These are phyloP conservation scores for Hypotaenidia okinawae DNA, from an alignment of 2,797 vertebrate genomes.

Conservation along the genomic window DNA sequence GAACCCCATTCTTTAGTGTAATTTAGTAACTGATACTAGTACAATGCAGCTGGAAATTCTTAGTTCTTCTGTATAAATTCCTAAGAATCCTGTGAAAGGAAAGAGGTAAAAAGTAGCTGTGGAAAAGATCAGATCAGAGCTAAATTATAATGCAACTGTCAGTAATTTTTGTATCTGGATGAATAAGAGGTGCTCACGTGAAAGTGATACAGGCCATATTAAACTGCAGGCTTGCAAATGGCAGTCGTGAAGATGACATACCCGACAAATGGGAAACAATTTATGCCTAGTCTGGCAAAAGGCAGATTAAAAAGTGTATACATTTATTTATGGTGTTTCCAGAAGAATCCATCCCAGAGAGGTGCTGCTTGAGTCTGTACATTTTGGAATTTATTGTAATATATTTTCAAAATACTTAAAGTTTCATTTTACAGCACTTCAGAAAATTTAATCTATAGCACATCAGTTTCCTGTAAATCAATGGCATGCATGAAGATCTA, in stretches of 20 bases:
- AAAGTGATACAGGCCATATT: not conserved
- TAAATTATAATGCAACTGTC: not conserved
- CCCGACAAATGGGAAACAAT: not conserved
- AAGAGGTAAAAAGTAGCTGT: not conserved
- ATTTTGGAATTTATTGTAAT: not conserved
- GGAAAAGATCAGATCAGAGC: not conserved
- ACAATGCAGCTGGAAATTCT: not conserved
- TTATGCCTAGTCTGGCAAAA: not conserved
- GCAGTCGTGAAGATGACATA: not conserved
- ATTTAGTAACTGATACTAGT: not conserved
- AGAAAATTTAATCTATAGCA: not conserved
- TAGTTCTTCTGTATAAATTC: not conserved
- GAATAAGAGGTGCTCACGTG: not conserved
- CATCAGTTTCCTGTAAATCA: not conserved
- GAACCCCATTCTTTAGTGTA: not conserved
- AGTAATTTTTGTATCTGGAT: not conserved
- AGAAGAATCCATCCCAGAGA: not conserved
- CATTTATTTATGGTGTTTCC: not conserved
- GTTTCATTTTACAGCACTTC: not conserved
- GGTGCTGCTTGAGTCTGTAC: not conserved
- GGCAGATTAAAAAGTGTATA: not conserved
- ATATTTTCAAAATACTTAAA: not conserved
- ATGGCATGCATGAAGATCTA: not conserved
- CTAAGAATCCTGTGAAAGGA: not conserved
- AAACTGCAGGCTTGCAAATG: not conserved